Base-by-base conservation (phyloP, 37 sponge, comb jelly and placozoan species). In the Oscarella lobularis region DNA sequence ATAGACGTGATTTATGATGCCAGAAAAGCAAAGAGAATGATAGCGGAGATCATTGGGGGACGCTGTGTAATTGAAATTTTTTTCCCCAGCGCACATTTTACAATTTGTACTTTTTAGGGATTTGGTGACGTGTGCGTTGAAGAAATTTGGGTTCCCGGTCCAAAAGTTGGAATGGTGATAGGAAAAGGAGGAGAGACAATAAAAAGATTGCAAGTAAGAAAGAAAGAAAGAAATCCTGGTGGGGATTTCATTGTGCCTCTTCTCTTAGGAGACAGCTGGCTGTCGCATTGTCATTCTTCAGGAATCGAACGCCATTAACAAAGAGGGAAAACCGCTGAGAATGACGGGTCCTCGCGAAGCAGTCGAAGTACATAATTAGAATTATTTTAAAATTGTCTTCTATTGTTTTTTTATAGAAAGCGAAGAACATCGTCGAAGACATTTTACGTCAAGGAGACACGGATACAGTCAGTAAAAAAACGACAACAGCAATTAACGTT, bases 211-310 rank as follows among this genome's bases (percentile, higher is more conserved):
- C 88, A 87, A 67, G 89, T 88, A 78, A 31, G 72, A 54, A 35
- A 39, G 33, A 0, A 32, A 14, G 5, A 2, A 75, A 1, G 40
- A 39, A 31, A 1, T 27, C 3, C 32, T 9, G 9, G n/a, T 4
- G 33, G 33, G n/a, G 5, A 4, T 69, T 27, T 27, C 6, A 4
- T 33, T 33, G 9, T 1, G 14, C 55, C 4, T 3, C 35, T n/a
- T n/a, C n/a, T n/a, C n/a, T n/a, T n/a, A n/a, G 90, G 93, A 96
- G 73, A 75, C 81, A 38, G 89, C 92, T 68, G 93, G 90, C 0
- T 92, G 92, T 65, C 86, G 87, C 67, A 90, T 97, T 92, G 90
- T 89, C 76, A 93, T 97, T 89, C 86, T 97, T 35, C 98, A 97
- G 77, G 98, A 97, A 77, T 89, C 60, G 31, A 29, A 31, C 20